Percentiles rank a stretch among this genome's conserved stretches.
Conservation (phyloP, 1,140 invertebrate genomes). For the Scaptomyza hsui region DNA sequence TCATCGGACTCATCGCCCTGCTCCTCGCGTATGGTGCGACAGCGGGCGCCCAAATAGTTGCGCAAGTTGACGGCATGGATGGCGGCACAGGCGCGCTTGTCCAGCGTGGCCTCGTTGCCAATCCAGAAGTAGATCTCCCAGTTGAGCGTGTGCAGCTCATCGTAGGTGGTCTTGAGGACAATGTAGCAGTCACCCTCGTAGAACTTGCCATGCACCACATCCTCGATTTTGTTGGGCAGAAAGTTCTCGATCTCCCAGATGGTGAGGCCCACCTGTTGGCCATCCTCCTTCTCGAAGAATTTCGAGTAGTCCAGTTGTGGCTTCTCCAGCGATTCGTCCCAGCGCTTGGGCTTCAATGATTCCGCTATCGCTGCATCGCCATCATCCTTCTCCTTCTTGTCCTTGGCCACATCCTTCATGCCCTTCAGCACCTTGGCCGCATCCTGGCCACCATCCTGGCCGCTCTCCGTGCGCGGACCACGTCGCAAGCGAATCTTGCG, state of each 20-base stretch:
- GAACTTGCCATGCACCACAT: constrained; percentile 98
- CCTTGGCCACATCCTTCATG: constrained; percentile 98
- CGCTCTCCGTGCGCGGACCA: constrained; percentile 89
- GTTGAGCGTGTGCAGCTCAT: constrained; percentile 92
- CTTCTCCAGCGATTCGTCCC: constrained; percentile 97
- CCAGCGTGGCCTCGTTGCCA: constrained; percentile 96
- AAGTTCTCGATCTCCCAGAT: constrained; percentile 99
- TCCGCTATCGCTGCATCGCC: constrained; percentile 55
- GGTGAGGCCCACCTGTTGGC: constrained; percentile 93
- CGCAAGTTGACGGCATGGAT: constrained; percentile 99
- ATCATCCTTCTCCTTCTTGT: constrained; percentile 66
- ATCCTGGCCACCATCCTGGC: constrained; percentile 88
- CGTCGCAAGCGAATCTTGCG: constrained; percentile 94
- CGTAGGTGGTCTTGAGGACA: constrained; percentile 95
- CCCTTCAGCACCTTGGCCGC: constrained; percentile 98
- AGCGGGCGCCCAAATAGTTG: constrained; percentile 97
- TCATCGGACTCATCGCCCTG: constrained; percentile 98
- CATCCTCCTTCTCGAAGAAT: constrained; percentile 99
- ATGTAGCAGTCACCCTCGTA: constrained; percentile 99
- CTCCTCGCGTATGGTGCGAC: constrained; percentile 99
- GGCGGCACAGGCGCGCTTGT: constrained; percentile 99
- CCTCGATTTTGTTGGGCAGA: constrained; percentile 95
- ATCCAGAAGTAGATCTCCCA: constrained; percentile 99
- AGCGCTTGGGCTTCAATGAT: constrained; percentile 90
- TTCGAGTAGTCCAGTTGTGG: constrained; percentile 99